Percentiles rank a stretch among this genome's conserved stretches.
Evolutionary conservation across 1,140 invertebrate species (phyloP).

Genomic region (Drosophila equinoxialis): DNA sequence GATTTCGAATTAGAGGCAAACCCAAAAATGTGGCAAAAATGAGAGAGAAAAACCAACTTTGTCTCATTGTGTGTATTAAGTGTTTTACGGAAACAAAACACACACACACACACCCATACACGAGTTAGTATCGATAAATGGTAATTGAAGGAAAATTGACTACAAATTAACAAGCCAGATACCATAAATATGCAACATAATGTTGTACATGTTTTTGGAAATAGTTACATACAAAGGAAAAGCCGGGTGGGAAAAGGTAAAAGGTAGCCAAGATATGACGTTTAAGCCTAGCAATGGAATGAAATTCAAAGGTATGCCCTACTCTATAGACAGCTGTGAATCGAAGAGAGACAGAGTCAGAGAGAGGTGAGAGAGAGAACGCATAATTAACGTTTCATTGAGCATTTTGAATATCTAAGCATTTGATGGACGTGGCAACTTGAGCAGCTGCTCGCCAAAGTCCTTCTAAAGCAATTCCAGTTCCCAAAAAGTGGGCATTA

Average conservation of each 20-base stretch:
- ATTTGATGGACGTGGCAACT: constrained; percentile 56
- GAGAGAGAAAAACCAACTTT: background rate
- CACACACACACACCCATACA: constrained; percentile 9
- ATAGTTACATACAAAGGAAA: no score
- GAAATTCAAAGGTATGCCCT: no score
- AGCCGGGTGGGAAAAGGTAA: background rate
- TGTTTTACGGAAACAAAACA: constrained; percentile 2
- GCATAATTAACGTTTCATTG: constrained; percentile 66
- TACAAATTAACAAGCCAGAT: constrained; percentile 13
- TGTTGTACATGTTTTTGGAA: background rate
- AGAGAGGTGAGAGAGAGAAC: background rate
- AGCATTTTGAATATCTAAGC: constrained; percentile 57
- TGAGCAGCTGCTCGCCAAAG: constrained; percentile 37
- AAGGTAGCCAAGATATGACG: no score
- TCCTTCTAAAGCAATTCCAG: constrained; percentile 1
- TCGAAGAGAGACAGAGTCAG: background rate
- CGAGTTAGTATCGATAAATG: constrained; percentile 18
- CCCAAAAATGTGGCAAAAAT: background rate
- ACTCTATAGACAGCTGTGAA: no score
- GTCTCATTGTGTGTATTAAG: constrained; percentile 2
- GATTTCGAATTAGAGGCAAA: constrained; percentile 61
- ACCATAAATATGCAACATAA: constrained; percentile 19
- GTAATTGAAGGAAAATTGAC: constrained; percentile 17
- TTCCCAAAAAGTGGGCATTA: no score
- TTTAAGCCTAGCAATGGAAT: no score